A percentile compares a stretch with the other conserved stretches of the same genome.
phyloP scores from a whole-genome alignment of 2,797 vertebrate genomes.

The Orientallactaga sibirica region DNA sequence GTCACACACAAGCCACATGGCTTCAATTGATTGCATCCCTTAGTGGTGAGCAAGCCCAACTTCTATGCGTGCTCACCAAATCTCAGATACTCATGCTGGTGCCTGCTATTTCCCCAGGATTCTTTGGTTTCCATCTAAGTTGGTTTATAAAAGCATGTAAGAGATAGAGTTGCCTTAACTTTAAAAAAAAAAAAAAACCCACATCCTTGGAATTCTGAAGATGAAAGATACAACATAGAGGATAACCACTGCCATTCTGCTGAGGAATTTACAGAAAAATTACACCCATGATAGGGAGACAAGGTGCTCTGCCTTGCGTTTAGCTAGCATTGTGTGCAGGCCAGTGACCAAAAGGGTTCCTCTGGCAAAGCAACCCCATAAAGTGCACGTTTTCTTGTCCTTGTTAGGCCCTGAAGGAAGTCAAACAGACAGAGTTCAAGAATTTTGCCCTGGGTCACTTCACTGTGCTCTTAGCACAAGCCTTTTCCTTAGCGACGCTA shows the following conservation, averaged over 20 bases:
- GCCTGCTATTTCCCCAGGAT: neutral
- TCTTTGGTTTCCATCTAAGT: neutral
- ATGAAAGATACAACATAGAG: neutral
- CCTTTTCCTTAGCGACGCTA: neutral
- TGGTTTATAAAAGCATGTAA: conserved; percentile 37
- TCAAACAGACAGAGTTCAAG: neutral
- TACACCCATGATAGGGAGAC: neutral
- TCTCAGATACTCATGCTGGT: neutral
- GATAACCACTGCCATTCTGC: neutral
- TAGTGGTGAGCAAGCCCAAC: neutral
- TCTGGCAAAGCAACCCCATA: neutral
- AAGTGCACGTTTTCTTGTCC: neutral
- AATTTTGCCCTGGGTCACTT: neutral
- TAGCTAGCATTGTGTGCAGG: neutral
- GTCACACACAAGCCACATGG: neutral
- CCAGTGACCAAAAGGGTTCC: neutral
- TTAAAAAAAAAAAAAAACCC: conserved; percentile 3
- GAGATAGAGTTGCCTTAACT: neutral
- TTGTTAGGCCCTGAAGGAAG: neutral
- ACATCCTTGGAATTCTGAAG: conserved; percentile 51
- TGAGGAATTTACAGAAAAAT: neutral
- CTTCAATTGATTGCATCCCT: neutral
- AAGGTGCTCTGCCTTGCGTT: neutral
- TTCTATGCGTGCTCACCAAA: neutral
- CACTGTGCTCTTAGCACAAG: neutral